Base-by-base conservation (phyloP, 2,797 vertebrate species). In the Australoheros facetus region DNA sequence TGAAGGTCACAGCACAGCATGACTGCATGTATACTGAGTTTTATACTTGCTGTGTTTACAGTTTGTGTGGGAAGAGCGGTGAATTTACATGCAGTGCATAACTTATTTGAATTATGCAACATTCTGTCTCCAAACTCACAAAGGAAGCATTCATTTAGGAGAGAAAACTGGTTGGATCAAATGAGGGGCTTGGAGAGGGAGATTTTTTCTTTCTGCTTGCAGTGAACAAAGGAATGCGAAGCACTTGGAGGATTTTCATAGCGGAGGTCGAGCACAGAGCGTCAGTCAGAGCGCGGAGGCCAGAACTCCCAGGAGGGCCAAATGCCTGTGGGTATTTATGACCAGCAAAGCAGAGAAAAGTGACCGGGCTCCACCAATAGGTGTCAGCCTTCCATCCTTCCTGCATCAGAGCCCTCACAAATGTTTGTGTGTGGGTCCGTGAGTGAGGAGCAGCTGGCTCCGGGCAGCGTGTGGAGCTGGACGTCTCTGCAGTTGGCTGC, bases 361-460 rank as follows among this genome's bases (percentile, higher is more conserved):
- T 89, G 91, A 81, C 89, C 13, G 1, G 75, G 73, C 83, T 89
- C 82, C 77, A 88, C 94, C 94, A 95, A 93, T 90, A 94, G 95
- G 92, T 92, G 95, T 95, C 95, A 95, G 94, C 74, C 93, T 93
- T 92, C 88, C 53, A 86, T 90, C 88, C 87, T 77, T 51, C 75
- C 89, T 84, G 81, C 71, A 58, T 58, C 0, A 60, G 26, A 75
- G 23, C 73, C 54, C 64, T 82, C 23, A 69, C 55, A 88, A 75
- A 77, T n/a, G 51, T 71, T 10, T 76, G 56, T 75, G 84, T 81
- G 26, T 79, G 86, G 42, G 48, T 86, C 70, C 71, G 60, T 26
- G 45, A 66, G 80, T 75, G 60, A 16, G 69, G 45, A 75, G 32
- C 12, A 60, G 17, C 75, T 82, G 77, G 81, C 82, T 84, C n/a